Evolutionary conservation across 1,140 invertebrate species (phyloP).

Genomic region (Sesamia nonagrioides): DNA sequence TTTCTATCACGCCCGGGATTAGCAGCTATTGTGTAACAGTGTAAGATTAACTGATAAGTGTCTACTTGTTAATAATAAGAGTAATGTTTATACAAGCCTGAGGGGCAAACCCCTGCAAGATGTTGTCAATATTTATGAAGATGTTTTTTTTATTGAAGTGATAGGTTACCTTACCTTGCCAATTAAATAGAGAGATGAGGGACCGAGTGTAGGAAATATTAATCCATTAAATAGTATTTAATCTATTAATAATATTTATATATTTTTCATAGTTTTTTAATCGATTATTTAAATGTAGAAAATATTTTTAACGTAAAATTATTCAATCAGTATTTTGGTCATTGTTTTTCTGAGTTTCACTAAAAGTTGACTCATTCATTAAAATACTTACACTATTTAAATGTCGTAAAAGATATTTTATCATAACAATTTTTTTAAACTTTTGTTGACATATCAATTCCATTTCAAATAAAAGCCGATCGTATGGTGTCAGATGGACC

Average conservation of each 20-base stretch:
- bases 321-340: no score
- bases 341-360: no score
- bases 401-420: no score
- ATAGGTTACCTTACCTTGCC: constrained; percentile 28
- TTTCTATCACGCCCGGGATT: constrained; percentile 85
- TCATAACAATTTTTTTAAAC: background rate
- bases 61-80: constrained; percentile 84
- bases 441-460: constrained; percentile 34
- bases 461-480: constrained; percentile 10
- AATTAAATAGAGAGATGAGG: constrained; percentile 24
- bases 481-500: constrained; percentile 54
- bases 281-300: no score
- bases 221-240: background rate
- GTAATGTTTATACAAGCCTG: constrained; percentile 76
- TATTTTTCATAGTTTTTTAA: no score
- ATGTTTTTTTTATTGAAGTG: constrained; percentile 56
- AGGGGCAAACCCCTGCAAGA: constrained; percentile 63
- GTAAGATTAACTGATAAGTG: constrained; percentile 87
- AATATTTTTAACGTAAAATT: no score
- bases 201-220: background rate
- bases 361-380: no score
- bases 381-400: no score
- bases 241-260: background rate
- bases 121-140: constrained; percentile 70
- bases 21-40: constrained; percentile 81